A percentile compares a stretch with the other conserved stretches of the same genome.
Evolutionary conservation across 1,140 invertebrate species (phyloP).

Genomic region (Zeugodacus cucurbitae): DNA sequence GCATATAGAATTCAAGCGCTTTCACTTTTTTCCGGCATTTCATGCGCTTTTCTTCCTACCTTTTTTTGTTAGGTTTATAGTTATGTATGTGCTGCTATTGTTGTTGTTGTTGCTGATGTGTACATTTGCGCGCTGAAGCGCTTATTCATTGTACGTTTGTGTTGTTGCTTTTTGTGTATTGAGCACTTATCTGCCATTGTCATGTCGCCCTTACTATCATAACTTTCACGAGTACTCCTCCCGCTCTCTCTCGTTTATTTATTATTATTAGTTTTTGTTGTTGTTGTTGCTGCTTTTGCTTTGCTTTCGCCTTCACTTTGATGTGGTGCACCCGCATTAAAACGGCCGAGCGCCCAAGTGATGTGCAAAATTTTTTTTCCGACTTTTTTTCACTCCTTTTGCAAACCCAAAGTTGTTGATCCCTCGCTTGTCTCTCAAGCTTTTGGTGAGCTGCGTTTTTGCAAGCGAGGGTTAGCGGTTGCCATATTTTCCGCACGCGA

Average conservation of each 20-base stretch:
- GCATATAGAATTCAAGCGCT: neutral
- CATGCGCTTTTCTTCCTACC: neutral
- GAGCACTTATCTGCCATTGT: constrained; percentile 16
- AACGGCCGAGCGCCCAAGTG: neutral
- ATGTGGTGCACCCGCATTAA: neutral
- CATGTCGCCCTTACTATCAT: neutral
- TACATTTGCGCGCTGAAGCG: neutral
- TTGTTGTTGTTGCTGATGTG: neutral
- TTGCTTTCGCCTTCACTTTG: neutral
- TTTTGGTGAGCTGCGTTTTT: no score
- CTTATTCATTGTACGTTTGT: neutral
- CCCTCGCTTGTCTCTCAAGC: no score
- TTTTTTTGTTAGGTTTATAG: neutral
- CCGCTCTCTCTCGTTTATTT: neutral
- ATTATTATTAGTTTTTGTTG: neutral
- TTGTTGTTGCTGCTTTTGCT: neutral
- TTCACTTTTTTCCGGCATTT: no score
- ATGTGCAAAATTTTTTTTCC: neutral
- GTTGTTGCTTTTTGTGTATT: neutral
- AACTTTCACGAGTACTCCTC: neutral
- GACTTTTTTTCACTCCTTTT: neutral
- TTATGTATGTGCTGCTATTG: neutral
- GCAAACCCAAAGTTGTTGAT: no score
- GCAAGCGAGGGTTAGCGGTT: no score
- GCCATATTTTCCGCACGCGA: constrained; percentile 1